phyloP scores from a whole-genome alignment of 2,797 vertebrate species.

The Aselliscus stoliczkanus region DNA sequence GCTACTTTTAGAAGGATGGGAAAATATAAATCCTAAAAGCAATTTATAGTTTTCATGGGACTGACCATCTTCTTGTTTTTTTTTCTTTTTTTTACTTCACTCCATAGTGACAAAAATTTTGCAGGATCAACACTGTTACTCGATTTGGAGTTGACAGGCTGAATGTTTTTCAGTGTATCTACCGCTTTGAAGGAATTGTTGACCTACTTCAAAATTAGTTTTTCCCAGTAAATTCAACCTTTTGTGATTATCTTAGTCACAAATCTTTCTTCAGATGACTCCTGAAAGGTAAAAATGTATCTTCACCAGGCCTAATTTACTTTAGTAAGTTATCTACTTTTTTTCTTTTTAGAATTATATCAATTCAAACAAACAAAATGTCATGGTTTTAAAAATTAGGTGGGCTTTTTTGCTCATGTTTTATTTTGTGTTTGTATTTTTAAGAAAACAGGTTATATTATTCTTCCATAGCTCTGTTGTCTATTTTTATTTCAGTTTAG shows the following conservation, averaged over 20 bases:
- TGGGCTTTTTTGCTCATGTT: neutral
- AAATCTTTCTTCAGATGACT: neutral
- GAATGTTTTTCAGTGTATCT: constrained; percentile 35
- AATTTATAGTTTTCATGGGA: constrained; percentile 53
- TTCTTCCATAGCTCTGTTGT: constrained; percentile 62
- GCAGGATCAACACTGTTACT: constrained; percentile 47
- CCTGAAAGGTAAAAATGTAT: neutral
- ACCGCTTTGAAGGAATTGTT: constrained; percentile 57
- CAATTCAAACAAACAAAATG: neutral
- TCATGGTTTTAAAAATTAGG: neutral
- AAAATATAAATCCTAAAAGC: constrained; percentile 55
- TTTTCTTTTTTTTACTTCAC: constrained; percentile 32
- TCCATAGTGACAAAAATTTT: constrained; percentile 33
- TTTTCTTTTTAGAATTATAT: neutral
- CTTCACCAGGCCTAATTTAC: neutral
- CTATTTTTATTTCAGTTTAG: constrained; percentile 56
- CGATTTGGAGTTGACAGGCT: constrained; percentile 47
- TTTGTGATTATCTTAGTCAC: constrained; percentile 28
- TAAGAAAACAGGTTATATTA: neutral
- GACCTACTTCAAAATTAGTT: constrained; percentile 58
- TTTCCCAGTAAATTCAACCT: neutral
- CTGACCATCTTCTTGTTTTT: constrained; percentile 44
- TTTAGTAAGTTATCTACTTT: neutral
- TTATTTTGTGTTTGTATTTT: constrained; percentile 50
- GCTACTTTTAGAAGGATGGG: constrained; percentile 42